phyloP scores from a whole-genome alignment of 1,140 invertebrate species.

The Halesus radiatus region DNA sequence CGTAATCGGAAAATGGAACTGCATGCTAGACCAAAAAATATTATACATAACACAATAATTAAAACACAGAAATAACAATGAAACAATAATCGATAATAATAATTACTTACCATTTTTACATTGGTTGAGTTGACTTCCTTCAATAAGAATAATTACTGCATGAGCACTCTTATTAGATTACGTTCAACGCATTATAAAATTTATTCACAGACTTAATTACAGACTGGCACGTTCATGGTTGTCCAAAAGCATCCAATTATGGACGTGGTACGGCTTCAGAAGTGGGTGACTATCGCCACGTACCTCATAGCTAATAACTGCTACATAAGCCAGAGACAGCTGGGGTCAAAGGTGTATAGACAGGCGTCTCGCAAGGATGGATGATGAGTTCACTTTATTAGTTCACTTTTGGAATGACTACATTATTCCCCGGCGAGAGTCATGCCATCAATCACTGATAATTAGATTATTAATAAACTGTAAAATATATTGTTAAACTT shows the following conservation, averaged over 20 bases:
- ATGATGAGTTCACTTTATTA: too few species aligned
- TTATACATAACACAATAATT: too few species aligned
- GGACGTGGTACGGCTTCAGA: not conserved
- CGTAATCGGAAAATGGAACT: too few species aligned
- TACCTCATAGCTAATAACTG: not conserved
- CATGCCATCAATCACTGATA: conserved; percentile 3
- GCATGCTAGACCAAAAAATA: too few species aligned
- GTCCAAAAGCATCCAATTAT: conserved; percentile 17
- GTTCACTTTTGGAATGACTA: not conserved
- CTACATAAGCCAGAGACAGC: not conserved
- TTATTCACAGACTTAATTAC: conserved; percentile 35
- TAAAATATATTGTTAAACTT: not conserved
- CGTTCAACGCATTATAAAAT: not conserved
- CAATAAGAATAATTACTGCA: not conserved
- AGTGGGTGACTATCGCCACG: not conserved
- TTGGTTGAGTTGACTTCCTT: not conserved
- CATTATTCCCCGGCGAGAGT: not conserved
- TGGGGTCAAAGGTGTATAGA: not conserved
- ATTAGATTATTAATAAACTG: conserved; percentile 1
- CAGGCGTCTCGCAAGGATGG: too few species aligned
- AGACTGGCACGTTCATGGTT: not conserved
- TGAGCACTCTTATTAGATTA: conserved; percentile 17
- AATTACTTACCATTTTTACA: conserved; percentile 32
- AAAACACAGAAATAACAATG: not conserved
- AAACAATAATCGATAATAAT: not conserved